A percentile compares a stretch with the other conserved stretches of the same genome.
These are phyloP conservation scores for Ptychodera flava DNA, from an alignment of 35 echinoderm and acorn worm species.

Conservation along the genomic window DNA sequence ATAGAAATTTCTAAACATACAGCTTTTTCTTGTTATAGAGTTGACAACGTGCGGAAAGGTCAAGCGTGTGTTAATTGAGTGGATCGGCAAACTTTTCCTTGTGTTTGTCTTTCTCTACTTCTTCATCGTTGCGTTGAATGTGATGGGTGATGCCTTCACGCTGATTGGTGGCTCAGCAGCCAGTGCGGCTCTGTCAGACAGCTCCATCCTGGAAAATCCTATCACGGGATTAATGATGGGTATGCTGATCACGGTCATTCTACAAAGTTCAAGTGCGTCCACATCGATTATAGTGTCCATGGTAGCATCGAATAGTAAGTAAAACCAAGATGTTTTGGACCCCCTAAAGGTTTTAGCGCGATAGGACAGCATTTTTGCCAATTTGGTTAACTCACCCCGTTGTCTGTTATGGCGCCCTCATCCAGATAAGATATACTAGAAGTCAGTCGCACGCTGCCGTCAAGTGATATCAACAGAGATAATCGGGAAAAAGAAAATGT, in stretches of 20 bases:
- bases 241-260: background rate
- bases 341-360: background rate
- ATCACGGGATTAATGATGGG: background rate
- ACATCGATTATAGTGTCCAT: background rate
- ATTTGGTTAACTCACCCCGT: background rate
- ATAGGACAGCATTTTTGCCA: background rate
- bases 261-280: background rate
- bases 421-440: too few relatives aligned
- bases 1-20: too few relatives aligned
- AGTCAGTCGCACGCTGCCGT: too few relatives aligned
- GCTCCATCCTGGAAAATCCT: background rate
- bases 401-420: background rate
- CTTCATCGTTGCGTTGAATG: slow-evolving; percentile 90
- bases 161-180: background rate
- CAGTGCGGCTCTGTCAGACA: background rate
- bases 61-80: slow-evolving; percentile 12
- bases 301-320: background rate
- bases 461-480: too few relatives aligned
- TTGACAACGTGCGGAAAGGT: background rate
- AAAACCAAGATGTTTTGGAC: too few relatives aligned
- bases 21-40: slow-evolving; percentile 4
- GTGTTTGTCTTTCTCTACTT: slow-evolving; percentile 60
- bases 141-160: slow-evolving; percentile 88
- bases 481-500: too few relatives aligned
- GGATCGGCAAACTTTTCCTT: slow-evolving; percentile 31